Conservation (phyloP, 2,888 invertebrate genomes). For the Schizotus pectinicornis region DNA sequence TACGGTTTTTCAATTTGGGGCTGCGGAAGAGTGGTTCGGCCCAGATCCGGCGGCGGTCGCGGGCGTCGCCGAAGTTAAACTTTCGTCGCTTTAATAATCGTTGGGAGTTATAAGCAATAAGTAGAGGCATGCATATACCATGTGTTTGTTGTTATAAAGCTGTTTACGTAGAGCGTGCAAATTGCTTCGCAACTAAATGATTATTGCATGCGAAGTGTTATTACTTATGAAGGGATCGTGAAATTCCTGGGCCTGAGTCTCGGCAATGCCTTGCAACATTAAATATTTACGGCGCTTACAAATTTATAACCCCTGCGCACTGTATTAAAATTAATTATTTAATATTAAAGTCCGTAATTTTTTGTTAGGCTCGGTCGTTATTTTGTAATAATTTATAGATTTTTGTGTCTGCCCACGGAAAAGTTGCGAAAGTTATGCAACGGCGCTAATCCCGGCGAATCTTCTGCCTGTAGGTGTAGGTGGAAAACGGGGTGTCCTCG, state of each 20-base stretch:
- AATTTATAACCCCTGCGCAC: slow-evolving; percentile 59
- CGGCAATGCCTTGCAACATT: slow-evolving; percentile 52
- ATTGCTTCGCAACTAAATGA: slow-evolving; percentile 56
- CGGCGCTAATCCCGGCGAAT: slow-evolving; percentile 46
- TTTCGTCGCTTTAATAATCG: slow-evolving; percentile 11
- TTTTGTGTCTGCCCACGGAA: slow-evolving; percentile 45
- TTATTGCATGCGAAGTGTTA: slow-evolving; percentile 56
- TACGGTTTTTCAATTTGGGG: no score
- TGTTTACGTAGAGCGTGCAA: slow-evolving; percentile 53
- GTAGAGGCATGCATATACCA: slow-evolving; percentile 48
- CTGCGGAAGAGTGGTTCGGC: no score
- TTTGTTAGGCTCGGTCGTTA: slow-evolving; percentile 54
- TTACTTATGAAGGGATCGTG: slow-evolving; percentile 50
- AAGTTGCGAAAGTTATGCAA: slow-evolving; percentile 51
- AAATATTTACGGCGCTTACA: slow-evolving; percentile 56
- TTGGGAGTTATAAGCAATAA: slow-evolving; percentile 44
- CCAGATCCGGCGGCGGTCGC: no score
- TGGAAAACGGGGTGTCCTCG: not conserved
- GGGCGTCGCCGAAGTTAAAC: not conserved
- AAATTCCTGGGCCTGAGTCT: slow-evolving; percentile 51
- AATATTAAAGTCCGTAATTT: slow-evolving; percentile 66
- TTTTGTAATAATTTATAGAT: slow-evolving; percentile 45
- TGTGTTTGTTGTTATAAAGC: slow-evolving; percentile 51
- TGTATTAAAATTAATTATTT: slow-evolving; percentile 68
- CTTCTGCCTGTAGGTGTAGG: slow-evolving; percentile 25